Evolutionary conservation across 1,140 invertebrate species (phyloP).

Genomic region (Drosophila biarmipes): DNA sequence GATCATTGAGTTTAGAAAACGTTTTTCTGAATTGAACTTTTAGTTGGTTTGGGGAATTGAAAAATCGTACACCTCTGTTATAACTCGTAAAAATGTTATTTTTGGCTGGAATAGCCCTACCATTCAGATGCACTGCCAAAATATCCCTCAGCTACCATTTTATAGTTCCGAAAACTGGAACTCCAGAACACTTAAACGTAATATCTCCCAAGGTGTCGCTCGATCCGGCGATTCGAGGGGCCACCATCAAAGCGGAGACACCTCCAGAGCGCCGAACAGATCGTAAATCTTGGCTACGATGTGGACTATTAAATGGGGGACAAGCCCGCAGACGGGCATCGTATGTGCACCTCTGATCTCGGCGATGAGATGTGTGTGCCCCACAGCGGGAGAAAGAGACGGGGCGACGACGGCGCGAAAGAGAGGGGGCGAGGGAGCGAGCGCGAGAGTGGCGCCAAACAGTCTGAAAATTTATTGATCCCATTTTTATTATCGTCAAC

Average conservation of each 20-base stretch:
- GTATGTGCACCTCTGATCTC: constrained; percentile 8
- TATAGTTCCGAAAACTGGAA: not conserved
- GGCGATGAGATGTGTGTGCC: not conserved
- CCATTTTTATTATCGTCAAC: constrained; percentile 73
- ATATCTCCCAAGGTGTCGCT: constrained; percentile 3
- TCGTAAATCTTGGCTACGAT: constrained; percentile 8
- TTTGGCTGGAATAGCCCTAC: not conserved
- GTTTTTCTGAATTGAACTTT: no score
- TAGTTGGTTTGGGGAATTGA: no score
- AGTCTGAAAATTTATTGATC: constrained; percentile 78
- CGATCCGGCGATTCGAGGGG: not conserved
- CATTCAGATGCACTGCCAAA: not conserved
- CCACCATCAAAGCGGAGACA: constrained; percentile 5
- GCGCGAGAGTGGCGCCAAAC: constrained; percentile 68
- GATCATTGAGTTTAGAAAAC: no score
- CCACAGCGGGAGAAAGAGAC: not conserved
- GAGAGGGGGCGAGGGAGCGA: not conserved
- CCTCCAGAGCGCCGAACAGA: constrained; percentile 6
- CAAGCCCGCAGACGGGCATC: constrained; percentile 3
- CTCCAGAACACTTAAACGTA: not conserved
- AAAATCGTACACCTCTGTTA: no score
- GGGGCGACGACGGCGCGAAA: not conserved
- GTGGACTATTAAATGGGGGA: constrained; percentile 6
- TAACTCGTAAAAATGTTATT: not conserved
- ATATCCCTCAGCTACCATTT: not conserved